These are phyloP conservation scores for Bostrychus sinensis DNA, from an alignment of 2,113 vertebrate genomes.

Conservation along the genomic window DNA sequence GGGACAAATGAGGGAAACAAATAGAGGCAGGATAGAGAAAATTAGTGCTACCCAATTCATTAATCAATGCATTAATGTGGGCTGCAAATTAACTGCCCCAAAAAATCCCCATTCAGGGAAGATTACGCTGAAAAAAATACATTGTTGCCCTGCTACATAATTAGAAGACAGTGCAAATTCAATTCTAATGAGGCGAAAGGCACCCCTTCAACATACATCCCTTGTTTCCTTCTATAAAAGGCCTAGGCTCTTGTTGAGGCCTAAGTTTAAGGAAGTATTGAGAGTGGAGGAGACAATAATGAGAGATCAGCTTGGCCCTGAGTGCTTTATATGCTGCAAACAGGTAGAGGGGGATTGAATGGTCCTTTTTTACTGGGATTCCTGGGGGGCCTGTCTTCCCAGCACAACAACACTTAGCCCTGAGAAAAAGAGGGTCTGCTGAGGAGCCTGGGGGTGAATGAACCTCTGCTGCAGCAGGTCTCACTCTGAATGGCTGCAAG, in stretches of 20 bases:
- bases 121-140: conserved; percentile 82
- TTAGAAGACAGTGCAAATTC: conserved; percentile 92
- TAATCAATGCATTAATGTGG: conserved; percentile 95
- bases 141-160: conserved; percentile 91
- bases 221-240: conserved; percentile 58
- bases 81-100: conserved; percentile 97
- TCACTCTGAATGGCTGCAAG: conserved; percentile 79
- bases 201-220: conserved; percentile 85
- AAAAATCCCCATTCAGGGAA: conserved; percentile 84
- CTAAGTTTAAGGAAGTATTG: conserved; percentile 87
- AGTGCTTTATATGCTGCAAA: conserved; percentile 87
- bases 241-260: conserved; percentile 84
- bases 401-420: conserved; percentile 85
- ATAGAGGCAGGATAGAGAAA: conserved; percentile 86
- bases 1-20: conserved; percentile 85
- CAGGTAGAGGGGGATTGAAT: conserved; percentile 91
- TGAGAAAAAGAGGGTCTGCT: conserved; percentile 80
- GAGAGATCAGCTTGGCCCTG: conserved; percentile 87
- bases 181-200: conserved; percentile 92
- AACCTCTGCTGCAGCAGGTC: conserved; percentile 71
- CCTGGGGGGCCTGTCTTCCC: conserved; percentile 92
- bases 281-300: conserved; percentile 88
- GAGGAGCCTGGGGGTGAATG: conserved; percentile 83
- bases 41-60: conserved; percentile 95
- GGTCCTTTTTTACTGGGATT: conserved; percentile 87